phyloP scores from a whole-genome alignment of 2,888 invertebrate species.

The Polydrusus tereticollis region DNA sequence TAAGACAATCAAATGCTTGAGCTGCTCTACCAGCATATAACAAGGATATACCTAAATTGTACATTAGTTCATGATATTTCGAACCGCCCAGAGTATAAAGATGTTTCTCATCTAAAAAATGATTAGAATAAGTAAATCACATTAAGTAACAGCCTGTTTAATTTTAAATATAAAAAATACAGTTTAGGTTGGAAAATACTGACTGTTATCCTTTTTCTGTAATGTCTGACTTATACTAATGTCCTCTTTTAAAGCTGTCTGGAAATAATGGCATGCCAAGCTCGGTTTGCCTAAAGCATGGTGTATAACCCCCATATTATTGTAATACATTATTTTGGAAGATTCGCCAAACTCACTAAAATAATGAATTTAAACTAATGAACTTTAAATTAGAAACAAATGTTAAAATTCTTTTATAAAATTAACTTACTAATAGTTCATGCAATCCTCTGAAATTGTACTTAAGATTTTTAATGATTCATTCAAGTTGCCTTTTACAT shows the following conservation, averaged over 20 bases:
- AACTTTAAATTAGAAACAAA: too few relatives aligned
- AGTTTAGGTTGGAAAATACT: too few relatives aligned
- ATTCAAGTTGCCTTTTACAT: constrained; percentile 74
- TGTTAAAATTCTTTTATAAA: too few relatives aligned
- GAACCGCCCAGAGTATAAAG: constrained; percentile 75
- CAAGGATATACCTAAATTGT: constrained; percentile 87
- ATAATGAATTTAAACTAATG: too few relatives aligned
- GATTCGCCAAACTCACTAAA: constrained; percentile 73
- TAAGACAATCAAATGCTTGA: constrained; percentile 92
- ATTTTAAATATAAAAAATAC: too few relatives aligned
- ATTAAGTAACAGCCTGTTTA: too few relatives aligned
- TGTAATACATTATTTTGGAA: constrained; percentile 77
- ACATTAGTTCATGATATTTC: constrained; percentile 77
- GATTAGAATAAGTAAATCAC: too few relatives aligned
- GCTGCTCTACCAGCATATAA: constrained; percentile 84
- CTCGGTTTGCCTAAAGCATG: constrained; percentile 85
- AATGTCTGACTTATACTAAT: constrained; percentile 65
- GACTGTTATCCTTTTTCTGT: constrained; percentile 59
- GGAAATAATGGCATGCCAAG: constrained; percentile 83
- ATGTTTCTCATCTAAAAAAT: constrained; percentile 67
- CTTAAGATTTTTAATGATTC: constrained; percentile 74
- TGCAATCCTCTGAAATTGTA: constrained; percentile 66
- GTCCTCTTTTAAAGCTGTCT: constrained; percentile 84
- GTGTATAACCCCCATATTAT: constrained; percentile 86
- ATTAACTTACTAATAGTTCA: constrained; percentile 67